Conservation (phyloP, 2,113 vertebrate species). For the Anguilla japonica region DNA sequence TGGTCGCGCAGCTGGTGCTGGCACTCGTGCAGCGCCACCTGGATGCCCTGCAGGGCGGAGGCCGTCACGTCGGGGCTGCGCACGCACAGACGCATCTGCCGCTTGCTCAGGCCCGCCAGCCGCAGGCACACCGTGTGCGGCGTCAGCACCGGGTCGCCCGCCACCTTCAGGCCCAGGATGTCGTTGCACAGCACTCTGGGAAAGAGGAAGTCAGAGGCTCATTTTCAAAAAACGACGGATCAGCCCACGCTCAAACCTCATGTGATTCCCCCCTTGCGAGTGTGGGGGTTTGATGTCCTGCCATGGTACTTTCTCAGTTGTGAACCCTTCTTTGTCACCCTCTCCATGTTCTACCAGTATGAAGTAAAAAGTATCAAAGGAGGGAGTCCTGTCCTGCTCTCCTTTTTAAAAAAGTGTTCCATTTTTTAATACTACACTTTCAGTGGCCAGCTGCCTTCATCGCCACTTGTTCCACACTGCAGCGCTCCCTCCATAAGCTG, state of each 20-base stretch:
- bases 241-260: background rate
- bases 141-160: constrained; percentile 82
- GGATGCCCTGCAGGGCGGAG: constrained; percentile 88
- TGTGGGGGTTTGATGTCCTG: too few relatives aligned
- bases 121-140: constrained; percentile 85
- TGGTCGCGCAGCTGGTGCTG: constrained; percentile 86
- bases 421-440: too few relatives aligned
- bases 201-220: constrained; percentile 26
- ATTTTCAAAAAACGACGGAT: background rate
- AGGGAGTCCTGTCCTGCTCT: too few relatives aligned
- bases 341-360: too few relatives aligned
- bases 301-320: too few relatives aligned
- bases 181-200: constrained; percentile 83
- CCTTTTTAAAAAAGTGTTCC: too few relatives aligned
- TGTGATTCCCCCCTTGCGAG: background rate
- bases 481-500: too few relatives aligned
- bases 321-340: too few relatives aligned
- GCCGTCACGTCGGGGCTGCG: constrained; percentile 87
- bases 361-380: too few relatives aligned
- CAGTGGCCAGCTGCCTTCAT: too few relatives aligned
- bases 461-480: too few relatives aligned
- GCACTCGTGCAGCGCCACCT: constrained; percentile 88
- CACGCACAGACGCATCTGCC: constrained; percentile 84
- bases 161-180: constrained; percentile 85
- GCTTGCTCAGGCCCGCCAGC: constrained; percentile 80